These are phyloP conservation scores for Austrofundulus limnaeus DNA, from an alignment of 2,113 vertebrate species.

Conservation along the genomic window DNA sequence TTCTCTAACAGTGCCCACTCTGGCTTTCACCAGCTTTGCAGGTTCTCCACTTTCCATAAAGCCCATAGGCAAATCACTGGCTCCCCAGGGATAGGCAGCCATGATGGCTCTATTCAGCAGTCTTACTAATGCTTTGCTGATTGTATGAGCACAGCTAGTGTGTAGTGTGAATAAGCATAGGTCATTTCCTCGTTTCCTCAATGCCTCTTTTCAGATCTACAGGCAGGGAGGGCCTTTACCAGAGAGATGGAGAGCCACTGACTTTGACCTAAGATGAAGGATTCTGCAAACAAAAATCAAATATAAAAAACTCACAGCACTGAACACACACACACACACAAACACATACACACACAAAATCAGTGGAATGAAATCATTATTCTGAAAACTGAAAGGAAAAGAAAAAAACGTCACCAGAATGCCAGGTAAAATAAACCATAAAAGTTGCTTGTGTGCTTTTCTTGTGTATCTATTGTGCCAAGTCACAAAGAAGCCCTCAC, in stretches of 20 bases:
- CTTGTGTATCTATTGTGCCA: slow-evolving; percentile 53
- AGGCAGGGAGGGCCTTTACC: slow-evolving; percentile 51
- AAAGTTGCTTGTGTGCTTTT: slow-evolving; percentile 31
- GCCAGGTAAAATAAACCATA: slow-evolving; percentile 29
- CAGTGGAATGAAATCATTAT: slow-evolving; percentile 14
- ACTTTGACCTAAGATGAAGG: slow-evolving; percentile 19
- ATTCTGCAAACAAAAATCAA: slow-evolving; percentile 30
- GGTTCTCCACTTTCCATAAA: slow-evolving; percentile 61
- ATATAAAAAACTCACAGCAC: slow-evolving; percentile 32
- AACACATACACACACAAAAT: slow-evolving; percentile 2
- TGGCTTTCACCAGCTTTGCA: slow-evolving; percentile 46
- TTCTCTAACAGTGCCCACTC: slow-evolving; percentile 29
- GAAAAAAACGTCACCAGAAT: slow-evolving; percentile 7
- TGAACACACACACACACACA: background rate
- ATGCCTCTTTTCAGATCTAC: slow-evolving; percentile 60
- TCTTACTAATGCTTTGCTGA: slow-evolving; percentile 60
- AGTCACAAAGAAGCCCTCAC: slow-evolving; percentile 46
- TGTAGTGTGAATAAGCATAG: slow-evolving; percentile 63
- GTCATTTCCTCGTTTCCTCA: slow-evolving; percentile 69
- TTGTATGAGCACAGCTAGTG: slow-evolving; percentile 67
- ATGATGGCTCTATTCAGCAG: slow-evolving; percentile 65
- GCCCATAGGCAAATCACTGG: slow-evolving; percentile 61
- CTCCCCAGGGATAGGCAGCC: slow-evolving; percentile 50
- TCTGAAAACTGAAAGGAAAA: slow-evolving; percentile 4
- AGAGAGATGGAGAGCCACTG: slow-evolving; percentile 28